phyloP scores from a whole-genome alignment of 2,113 vertebrate species.

The Forbesichthys papilliferus region DNA sequence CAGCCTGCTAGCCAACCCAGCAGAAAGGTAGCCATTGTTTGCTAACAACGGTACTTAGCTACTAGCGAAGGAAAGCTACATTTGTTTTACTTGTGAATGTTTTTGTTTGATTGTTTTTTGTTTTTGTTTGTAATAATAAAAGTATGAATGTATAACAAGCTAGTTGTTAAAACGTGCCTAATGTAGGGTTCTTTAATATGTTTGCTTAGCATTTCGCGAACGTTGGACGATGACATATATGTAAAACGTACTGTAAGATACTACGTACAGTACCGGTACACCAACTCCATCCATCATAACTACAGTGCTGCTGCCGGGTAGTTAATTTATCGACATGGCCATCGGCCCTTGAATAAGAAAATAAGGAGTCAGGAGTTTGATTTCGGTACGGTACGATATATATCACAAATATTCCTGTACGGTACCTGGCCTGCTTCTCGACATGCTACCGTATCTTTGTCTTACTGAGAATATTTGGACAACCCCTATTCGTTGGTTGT shows the following conservation, averaged over 20 bases:
- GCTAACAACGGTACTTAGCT: conserved; percentile 44
- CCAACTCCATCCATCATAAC: conserved; percentile 39
- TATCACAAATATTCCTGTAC: too few species aligned
- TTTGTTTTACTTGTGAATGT: neutral
- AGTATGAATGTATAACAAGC: too few species aligned
- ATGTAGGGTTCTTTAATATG: neutral
- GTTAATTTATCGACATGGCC: too few species aligned
- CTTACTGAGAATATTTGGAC: neutral
- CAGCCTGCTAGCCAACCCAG: neutral
- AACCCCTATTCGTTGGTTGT: conserved; percentile 6
- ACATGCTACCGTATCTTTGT: neutral
- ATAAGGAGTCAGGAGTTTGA: neutral
- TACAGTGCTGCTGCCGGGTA: too few species aligned
- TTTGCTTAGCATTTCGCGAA: neutral
- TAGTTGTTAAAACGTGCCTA: neutral
- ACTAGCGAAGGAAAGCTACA: neutral
- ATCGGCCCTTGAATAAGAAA: neutral
- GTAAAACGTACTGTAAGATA: too few species aligned
- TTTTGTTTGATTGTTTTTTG: too few species aligned
- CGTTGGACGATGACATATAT: conserved; percentile 13
- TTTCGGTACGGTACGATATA: neutral
- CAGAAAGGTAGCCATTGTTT: conserved; percentile 4
- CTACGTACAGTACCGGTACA: too few species aligned
- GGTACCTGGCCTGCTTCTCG: neutral
- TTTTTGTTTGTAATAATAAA: too few species aligned